Conservation (phyloP, 2,888 invertebrate species). For the Drosophila leonis region DNA sequence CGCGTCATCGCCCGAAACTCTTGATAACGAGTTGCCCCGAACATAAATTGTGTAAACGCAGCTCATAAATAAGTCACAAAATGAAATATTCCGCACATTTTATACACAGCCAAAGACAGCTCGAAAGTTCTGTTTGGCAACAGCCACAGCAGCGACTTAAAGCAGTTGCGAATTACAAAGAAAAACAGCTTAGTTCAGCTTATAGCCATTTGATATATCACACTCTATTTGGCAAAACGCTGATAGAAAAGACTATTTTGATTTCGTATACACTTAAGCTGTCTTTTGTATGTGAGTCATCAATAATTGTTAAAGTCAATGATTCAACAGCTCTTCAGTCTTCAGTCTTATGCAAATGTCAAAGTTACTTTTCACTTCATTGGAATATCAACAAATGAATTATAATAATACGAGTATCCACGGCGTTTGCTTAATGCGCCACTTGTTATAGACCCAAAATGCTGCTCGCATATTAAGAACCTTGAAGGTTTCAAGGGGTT, state of each 20-base stretch:
- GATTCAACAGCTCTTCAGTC: conserved; percentile 27
- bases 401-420: conserved; percentile 35
- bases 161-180: conserved; percentile 19
- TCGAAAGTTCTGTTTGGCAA: neutral
- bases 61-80: conserved; percentile 58
- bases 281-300: conserved; percentile 21
- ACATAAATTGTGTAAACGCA: conserved; percentile 35
- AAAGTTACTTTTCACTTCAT: conserved; percentile 23
- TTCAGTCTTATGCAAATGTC: conserved; percentile 34
- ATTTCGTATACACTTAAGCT: neutral
- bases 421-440: conserved; percentile 55
- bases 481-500: conserved; percentile 2
- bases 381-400: conserved; percentile 38
- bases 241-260: neutral
- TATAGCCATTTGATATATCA: neutral
- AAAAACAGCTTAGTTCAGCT: conserved; percentile 5
- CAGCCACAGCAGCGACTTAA: neutral
- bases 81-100: conserved; percentile 37
- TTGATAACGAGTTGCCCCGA: conserved; percentile 21
- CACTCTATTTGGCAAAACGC: conserved; percentile 1
- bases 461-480: conserved; percentile 51
- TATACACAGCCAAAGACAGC: conserved; percentile 1
- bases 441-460: conserved; percentile 52
- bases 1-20: conserved; percentile 42
- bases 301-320: neutral